A percentile compares a stretch with the other conserved stretches of the same genome.
phyloP scores from a whole-genome alignment of 2,888 invertebrate species.

The Torymus aiolomorphi region DNA sequence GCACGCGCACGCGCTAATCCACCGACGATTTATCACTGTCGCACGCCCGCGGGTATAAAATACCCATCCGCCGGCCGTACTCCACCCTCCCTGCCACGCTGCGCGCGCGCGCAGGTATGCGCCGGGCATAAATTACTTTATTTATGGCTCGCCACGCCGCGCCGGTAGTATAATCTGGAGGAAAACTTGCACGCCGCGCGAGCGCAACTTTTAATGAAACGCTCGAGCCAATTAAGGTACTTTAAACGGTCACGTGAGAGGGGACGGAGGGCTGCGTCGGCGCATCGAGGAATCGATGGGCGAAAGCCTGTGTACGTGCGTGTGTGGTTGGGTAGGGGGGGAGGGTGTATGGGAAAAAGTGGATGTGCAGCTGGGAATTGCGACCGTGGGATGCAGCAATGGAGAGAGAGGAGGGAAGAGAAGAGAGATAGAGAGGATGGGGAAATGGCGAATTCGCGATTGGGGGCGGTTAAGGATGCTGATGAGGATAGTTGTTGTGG shows the following conservation, averaged over 20 bases:
- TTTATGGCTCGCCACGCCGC: conserved; percentile 15
- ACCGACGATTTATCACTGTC: conserved; percentile 36
- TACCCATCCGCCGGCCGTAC: neutral
- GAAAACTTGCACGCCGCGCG: conserved; percentile 3
- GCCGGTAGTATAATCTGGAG: conserved; percentile 3
- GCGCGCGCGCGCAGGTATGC: conserved; percentile 18
- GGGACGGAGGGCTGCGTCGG: neutral
- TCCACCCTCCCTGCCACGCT: no score
- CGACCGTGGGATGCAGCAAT: no score
- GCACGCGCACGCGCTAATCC: conserved; percentile 20
- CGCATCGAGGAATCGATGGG: conserved; percentile 28
- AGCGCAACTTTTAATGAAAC: conserved; percentile 49
- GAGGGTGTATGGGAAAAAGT: no score
- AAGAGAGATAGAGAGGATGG: no score
- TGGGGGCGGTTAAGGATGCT: no score
- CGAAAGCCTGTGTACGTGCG: neutral
- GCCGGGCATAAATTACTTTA: conserved; percentile 49
- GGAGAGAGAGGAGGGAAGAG: no score
- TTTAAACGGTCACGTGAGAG: conserved; percentile 14
- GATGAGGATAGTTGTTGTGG: no score
- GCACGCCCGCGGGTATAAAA: conserved; percentile 12
- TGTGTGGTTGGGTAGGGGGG: no score
- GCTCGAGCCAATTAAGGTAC: conserved; percentile 42
- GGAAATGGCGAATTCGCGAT: no score
- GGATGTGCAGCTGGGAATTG: no score